Evolutionary conservation across 1,140 invertebrate genomes (phyloP).

Genomic region (Mesaphorura yosii): DNA sequence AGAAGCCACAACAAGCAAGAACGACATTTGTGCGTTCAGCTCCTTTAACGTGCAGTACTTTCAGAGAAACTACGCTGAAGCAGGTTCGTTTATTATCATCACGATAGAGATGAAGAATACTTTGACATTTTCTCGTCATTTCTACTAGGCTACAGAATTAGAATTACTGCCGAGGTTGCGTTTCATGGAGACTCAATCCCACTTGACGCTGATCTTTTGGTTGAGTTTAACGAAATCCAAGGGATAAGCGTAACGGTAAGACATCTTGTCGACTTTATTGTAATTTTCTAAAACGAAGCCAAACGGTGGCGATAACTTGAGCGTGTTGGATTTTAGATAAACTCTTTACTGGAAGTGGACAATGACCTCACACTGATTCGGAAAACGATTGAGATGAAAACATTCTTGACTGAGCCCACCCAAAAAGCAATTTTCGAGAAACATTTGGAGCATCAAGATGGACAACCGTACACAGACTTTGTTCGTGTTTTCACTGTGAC

Average conservation of each 20-base stretch:
- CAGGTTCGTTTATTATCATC: background rate
- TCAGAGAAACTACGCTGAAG: conserved; percentile 21
- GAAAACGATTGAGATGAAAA: conserved; percentile 23
- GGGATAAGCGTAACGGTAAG: conserved; percentile 17
- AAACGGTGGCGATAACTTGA: background rate
- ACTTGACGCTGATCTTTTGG: conserved; percentile 20
- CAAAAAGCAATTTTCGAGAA: no score
- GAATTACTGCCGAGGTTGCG: conserved; percentile 16
- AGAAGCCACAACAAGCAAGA: background rate
- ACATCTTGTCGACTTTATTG: background rate
- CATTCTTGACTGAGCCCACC: conserved; percentile 5
- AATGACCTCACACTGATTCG: conserved; percentile 15
- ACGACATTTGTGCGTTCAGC: conserved; percentile 15
- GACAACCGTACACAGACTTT: background rate
- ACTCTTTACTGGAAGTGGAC: background rate
- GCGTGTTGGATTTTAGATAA: conserved; percentile 4
- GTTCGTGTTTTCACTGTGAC: conserved; percentile 18
- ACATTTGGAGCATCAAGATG: no score
- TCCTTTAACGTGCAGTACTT: conserved; percentile 8
- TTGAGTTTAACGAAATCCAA: conserved; percentile 11
- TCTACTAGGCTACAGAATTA: conserved; percentile 4
- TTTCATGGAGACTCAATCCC: conserved; percentile 18
- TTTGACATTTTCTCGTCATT: background rate
- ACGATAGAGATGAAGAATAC: background rate
- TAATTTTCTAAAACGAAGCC: background rate